Evolutionary conservation across 2,888 invertebrate genomes (phyloP), one percentile per base, ranked within the genome.

Genomic region (Galerucella nymphaeae): DNA sequence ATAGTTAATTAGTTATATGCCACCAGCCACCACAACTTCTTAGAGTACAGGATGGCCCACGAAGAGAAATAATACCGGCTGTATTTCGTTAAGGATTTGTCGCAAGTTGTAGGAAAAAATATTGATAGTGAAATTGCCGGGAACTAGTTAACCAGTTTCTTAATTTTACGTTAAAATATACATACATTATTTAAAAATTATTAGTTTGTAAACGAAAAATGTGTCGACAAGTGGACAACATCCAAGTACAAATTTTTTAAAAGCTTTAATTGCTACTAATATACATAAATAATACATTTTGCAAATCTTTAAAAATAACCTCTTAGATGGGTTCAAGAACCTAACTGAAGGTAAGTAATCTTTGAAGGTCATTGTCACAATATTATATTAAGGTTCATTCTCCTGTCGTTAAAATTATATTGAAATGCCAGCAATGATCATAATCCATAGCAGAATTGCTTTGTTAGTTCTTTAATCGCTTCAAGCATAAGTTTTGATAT

Each of bases 371-470:
- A 53, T 53, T 53, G 53, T 53, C 53, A 53, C 16, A 53, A 53
- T 53, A 53, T 53, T 18, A 18, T 18, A 16, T 53, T 53, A 53
- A 53, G 18, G 53, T 53, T 53, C 53, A 53, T 53, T 53, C 53
- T 53, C 53, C 53, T 53, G 53, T 53, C 53, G 16, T 53, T 53
- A 53, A 53, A 53, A 53, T 53, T 53, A 53, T 53, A 53, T 53
- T 53, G 53, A 53, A 53, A 53, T 53, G 53, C 53, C 16, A 53
- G 16, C 53, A 53, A 53, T 53, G 53, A 53, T 53, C 16, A 53
- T 16, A 53, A 53, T 53, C 53, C 53, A 53, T 53, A 53, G 18
- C 18, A 53, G 53, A 53, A 53, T 18, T 18, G 16, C 14, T 30
- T 30, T 30, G 14, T 8, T 53, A 10, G 18, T 53, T 16, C 18